Evolutionary conservation across 2,888 invertebrate species (phyloP).

Genomic region (Odontothrips loti): DNA sequence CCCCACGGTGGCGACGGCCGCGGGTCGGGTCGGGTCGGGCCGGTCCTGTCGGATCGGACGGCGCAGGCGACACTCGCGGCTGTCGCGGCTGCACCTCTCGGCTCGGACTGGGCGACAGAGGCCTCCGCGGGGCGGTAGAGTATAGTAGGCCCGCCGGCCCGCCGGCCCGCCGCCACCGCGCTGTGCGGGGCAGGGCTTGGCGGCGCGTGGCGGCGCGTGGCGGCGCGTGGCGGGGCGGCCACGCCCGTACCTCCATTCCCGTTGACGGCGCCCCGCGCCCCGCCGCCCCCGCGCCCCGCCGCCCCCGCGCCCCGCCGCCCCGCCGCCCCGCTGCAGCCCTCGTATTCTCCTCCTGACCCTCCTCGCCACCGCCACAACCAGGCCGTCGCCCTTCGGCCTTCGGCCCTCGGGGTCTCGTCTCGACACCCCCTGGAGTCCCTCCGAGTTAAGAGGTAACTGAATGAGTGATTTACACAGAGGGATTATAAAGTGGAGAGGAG

Average conservation of each 20-base stretch:
- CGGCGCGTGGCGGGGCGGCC: background rate
- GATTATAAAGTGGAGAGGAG: too few species aligned
- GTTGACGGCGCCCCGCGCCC: background rate
- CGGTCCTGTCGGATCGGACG: too few species aligned
- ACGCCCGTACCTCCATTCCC: background rate
- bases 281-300: background rate
- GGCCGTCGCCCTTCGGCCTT: too few species aligned
- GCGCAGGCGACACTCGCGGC: background rate
- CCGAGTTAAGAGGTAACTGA: too few species aligned
- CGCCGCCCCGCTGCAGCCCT: background rate
- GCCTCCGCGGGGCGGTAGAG: background rate
- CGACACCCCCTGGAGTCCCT: too few species aligned
- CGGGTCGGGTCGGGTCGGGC: background rate
- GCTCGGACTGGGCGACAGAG: background rate
- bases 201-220: background rate
- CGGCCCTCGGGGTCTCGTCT: too few species aligned
- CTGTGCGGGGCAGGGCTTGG: background rate
- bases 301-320: background rate
- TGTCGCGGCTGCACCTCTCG: background rate
- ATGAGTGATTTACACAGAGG: too few species aligned
- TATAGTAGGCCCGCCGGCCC: background rate
- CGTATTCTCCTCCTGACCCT: too few species aligned
- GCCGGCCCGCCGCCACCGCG: background rate
- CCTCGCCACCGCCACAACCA: too few species aligned
- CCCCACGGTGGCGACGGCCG: background rate